Conservation (phyloP, 2,797 vertebrate genomes). For the Agapornis canus region DNA sequence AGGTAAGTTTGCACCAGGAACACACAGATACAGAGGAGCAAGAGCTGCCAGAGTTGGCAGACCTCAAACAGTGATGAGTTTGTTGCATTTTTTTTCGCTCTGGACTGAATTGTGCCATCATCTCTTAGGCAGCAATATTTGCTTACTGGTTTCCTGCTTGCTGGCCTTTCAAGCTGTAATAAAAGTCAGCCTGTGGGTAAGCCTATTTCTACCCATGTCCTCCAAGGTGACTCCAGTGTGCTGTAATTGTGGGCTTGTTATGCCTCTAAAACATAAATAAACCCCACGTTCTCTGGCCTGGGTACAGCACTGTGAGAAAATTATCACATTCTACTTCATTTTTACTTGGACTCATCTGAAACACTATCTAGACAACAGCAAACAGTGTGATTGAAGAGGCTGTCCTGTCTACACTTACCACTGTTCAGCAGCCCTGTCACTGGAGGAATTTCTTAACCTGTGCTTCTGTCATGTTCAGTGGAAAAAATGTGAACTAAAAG, state of each 20-base stretch:
- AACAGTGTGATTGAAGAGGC: rapidly evolving
- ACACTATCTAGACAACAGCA: neutral
- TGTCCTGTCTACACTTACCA: neutral
- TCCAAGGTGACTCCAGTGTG: neutral
- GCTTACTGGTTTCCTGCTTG: neutral
- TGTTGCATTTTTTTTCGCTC: neutral
- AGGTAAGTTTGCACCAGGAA: neutral
- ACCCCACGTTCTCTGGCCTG: rapidly evolving
- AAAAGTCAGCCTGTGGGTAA: neutral
- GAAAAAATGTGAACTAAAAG: neutral
- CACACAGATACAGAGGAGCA: neutral
- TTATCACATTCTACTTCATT: neutral
- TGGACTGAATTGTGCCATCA: neutral
- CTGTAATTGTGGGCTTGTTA: neutral
- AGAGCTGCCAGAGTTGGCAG: neutral
- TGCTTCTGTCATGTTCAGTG: rapidly evolving
- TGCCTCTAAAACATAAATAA: neutral
- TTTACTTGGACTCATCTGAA: neutral
- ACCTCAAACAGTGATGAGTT: neutral
- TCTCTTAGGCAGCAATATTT: neutral
- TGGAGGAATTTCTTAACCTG: neutral
- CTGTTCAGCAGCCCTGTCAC: rapidly evolving
- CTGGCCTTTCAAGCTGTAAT: neutral
- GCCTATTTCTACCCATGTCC: neutral
- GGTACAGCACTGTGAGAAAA: neutral